Conservation (phyloP, 2,888 invertebrate genomes). For the Steinernema carpocapsae region DNA sequence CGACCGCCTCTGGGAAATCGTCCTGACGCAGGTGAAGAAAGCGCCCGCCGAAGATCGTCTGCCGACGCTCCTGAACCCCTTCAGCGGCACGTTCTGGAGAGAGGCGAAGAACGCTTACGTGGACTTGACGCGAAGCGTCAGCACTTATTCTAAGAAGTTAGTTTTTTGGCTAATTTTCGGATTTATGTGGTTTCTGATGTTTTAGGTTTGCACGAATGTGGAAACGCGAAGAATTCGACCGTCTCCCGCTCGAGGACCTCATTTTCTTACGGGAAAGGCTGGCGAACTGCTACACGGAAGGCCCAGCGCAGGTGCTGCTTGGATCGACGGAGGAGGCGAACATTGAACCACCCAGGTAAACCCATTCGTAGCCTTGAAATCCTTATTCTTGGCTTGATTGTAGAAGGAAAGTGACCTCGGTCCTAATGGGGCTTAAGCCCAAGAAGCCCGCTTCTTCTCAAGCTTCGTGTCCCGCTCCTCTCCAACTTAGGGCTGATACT, state of each 20-base stretch:
- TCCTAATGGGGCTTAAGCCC: too few species aligned
- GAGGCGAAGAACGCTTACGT: background rate
- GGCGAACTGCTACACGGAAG: background rate
- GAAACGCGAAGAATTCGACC: background rate
- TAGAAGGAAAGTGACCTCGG: too few species aligned
- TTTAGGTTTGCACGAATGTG: background rate
- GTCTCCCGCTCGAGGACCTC: background rate
- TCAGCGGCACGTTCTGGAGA: conserved; percentile 7
- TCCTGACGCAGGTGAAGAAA: background rate
- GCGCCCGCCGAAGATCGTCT: background rate
- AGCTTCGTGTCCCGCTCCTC: too few species aligned
- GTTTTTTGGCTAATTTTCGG: background rate
- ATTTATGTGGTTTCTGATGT: background rate
- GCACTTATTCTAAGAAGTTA: background rate
- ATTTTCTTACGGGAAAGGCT: background rate
- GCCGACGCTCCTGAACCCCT: background rate
- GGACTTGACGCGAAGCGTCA: background rate
- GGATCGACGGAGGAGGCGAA: background rate
- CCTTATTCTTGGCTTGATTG: too few species aligned
- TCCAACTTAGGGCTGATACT: too few species aligned
- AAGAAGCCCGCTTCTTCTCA: too few species aligned
- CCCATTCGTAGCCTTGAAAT: too few species aligned
- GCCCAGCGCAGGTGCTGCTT: too few species aligned
- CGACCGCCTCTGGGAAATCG: background rate
- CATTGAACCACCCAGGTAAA: background rate